Percentiles rank a stretch among this genome's conserved stretches.
These are phyloP conservation scores for Ceyx margarethae DNA, from an alignment of 2,113 vertebrate species.

Conservation along the genomic window DNA sequence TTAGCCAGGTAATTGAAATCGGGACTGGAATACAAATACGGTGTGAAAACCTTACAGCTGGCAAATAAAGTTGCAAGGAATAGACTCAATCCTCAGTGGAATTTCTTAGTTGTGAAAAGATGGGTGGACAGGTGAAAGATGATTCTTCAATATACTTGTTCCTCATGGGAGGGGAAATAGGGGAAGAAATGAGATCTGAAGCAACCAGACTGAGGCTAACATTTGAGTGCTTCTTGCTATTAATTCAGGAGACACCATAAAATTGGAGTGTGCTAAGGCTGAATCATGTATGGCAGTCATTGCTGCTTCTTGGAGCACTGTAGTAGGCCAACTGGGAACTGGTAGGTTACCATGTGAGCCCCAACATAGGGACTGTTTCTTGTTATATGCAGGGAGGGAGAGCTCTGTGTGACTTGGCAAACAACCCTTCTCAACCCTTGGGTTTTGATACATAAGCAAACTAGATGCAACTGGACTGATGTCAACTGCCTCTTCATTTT, in stretches of 20 bases:
- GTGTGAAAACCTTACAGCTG: neutral
- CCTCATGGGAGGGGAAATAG: neutral
- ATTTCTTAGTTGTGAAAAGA: neutral
- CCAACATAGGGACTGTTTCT: neutral
- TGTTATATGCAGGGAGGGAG: neutral
- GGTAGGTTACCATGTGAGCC: neutral
- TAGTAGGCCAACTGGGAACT: neutral
- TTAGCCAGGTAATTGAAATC: constrained; percentile 71
- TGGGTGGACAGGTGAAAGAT: neutral
- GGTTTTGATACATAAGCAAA: neutral
- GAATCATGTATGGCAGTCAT: neutral
- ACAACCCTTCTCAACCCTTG: neutral
- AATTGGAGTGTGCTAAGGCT: neutral
- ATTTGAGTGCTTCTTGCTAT: neutral
- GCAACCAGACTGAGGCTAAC: neutral
- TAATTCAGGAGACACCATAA: neutral
- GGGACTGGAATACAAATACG: constrained; percentile 58
- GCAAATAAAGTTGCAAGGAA: constrained; percentile 31
- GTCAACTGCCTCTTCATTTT: neutral
- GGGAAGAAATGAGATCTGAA: neutral
- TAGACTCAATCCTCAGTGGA: neutral
- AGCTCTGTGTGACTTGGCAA: neutral
- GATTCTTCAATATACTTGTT: neutral
- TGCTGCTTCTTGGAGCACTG: neutral
- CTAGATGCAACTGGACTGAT: neutral